phyloP scores from a whole-genome alignment of 1,140 invertebrate genomes.

The Drosophila baimaii region DNA sequence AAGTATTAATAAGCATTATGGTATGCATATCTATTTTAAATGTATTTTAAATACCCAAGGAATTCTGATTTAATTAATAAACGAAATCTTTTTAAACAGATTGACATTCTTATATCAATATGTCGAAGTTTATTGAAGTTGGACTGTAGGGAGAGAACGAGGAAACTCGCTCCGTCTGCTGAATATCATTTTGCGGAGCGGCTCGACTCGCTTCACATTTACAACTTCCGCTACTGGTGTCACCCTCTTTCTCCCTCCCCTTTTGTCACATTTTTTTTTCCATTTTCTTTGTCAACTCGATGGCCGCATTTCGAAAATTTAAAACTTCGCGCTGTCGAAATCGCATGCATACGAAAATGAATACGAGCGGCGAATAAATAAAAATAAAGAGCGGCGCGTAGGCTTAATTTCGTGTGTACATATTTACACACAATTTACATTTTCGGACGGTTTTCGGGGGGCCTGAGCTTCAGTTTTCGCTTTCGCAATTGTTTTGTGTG shows the following conservation, averaged over 20 bases:
- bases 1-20: no score
- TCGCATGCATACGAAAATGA: slow-evolving; percentile 54
- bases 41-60: no score
- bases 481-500: slow-evolving; percentile 48
- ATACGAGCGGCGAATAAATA: slow-evolving; percentile 56
- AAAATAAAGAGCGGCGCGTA: slow-evolving; percentile 58
- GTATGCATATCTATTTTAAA: no score
- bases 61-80: no score
- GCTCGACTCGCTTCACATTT: slow-evolving; percentile 65
- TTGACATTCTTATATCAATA: no score
- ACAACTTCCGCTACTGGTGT: slow-evolving; percentile 61
- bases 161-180: slow-evolving; percentile 28
- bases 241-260: neutral
- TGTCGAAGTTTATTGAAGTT: slow-evolving; percentile 9
- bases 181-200: slow-evolving; percentile 75
- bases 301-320: slow-evolving; percentile 58
- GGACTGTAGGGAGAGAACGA: slow-evolving; percentile 15
- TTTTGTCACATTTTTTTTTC: neutral
- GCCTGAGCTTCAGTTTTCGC: slow-evolving; percentile 27
- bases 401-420: slow-evolving; percentile 64
- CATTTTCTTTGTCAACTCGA: slow-evolving; percentile 57
- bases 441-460: slow-evolving; percentile 41
- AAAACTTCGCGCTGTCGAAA: slow-evolving; percentile 57
- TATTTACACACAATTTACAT: slow-evolving; percentile 59
- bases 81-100: neutral